Conservation (phyloP, 2,113 vertebrate genomes). For the Pachycephala philippinensis region DNA sequence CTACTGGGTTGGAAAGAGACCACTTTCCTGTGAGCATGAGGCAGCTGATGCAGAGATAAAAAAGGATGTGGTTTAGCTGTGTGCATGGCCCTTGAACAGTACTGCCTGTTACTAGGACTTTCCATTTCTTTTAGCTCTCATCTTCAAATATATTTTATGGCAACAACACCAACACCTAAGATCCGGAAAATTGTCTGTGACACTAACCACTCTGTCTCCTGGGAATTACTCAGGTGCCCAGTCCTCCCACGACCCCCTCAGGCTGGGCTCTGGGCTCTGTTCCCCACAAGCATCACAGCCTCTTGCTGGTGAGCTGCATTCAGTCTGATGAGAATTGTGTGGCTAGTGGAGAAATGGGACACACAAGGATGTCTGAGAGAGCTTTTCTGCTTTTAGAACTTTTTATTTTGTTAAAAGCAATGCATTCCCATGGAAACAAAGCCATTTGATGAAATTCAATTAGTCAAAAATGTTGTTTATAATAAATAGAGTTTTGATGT, state of each 20-base stretch:
- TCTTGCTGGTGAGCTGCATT: neutral
- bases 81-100: neutral
- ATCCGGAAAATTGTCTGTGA: neutral
- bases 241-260: accelerated
- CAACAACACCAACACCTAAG: neutral
- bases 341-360: neutral
- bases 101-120: neutral
- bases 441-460: neutral
- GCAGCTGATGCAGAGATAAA: neutral
- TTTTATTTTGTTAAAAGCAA: neutral
- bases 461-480: neutral
- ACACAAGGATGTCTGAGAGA: neutral
- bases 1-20: neutral
- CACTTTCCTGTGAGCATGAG: neutral
- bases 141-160: neutral
- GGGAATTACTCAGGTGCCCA: neutral
- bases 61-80: neutral
- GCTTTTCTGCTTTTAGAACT: neutral
- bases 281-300: neutral
- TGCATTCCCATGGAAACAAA: neutral
- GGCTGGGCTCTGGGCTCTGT: neutral
- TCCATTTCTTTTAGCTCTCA: neutral
- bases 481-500: neutral
- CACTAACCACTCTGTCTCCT: accelerated
- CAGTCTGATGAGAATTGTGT: neutral